Percentiles rank a stretch among this genome's conserved stretches.
phyloP scores from a whole-genome alignment of 2,113 vertebrate genomes.

The Macrotus californicus region DNA sequence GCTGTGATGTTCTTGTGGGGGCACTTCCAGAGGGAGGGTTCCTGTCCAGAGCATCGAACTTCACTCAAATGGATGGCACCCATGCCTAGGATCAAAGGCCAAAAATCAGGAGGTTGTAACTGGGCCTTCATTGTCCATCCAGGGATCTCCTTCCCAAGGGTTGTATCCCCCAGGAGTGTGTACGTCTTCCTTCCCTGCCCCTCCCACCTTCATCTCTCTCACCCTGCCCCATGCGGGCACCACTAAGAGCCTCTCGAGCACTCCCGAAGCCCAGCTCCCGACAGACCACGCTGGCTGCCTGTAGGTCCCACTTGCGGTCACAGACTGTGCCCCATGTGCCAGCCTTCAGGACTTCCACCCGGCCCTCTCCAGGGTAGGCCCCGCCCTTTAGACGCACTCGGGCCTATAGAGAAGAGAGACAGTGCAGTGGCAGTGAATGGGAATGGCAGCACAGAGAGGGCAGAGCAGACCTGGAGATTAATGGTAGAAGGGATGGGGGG shows the following conservation, averaged over 20 bases:
- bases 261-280: conserved; percentile 96
- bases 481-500: not conserved
- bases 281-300: conserved; percentile 93
- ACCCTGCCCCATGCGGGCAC: conserved; percentile 97
- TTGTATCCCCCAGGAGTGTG: not conserved
- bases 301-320: conserved; percentile 93
- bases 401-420: conserved; percentile 71
- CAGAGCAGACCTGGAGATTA: not conserved
- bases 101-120: not conserved
- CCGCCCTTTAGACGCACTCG: conserved; percentile 91
- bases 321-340: conserved; percentile 95
- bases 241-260: conserved; percentile 92
- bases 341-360: conserved; percentile 90
- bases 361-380: conserved; percentile 87
- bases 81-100: conserved; percentile 78
- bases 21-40: conserved; percentile 91
- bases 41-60: conserved; percentile 88
- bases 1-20: conserved; percentile 90
- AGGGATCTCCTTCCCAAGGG: not conserved
- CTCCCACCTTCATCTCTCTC: conserved; percentile 20
- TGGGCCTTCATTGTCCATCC: not conserved
- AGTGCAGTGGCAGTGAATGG: not conserved
- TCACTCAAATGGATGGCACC: conserved; percentile 95
- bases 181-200: not conserved
- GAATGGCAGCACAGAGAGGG: not conserved